Percentiles rank a stretch among this genome's conserved stretches.
Conservation (phyloP, 2,888 invertebrate species). For the Agrilus mali region DNA sequence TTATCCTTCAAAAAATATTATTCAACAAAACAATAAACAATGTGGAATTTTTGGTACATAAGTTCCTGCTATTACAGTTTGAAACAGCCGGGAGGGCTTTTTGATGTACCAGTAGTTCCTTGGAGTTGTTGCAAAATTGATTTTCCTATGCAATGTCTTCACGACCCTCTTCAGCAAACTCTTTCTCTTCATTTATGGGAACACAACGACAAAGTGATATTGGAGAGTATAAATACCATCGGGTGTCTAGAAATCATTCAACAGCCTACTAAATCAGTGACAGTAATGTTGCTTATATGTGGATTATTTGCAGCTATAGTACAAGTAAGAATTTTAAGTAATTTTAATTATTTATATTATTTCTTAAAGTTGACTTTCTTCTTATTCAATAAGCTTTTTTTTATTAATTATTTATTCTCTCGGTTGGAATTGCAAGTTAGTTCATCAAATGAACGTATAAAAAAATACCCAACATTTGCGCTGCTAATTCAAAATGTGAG, state of each 20-base stretch:
- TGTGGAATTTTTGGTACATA: neutral
- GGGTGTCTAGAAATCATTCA: slow-evolving; percentile 29
- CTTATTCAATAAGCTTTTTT: no score
- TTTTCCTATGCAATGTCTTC: slow-evolving; percentile 46
- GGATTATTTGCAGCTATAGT: no score
- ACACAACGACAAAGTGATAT: slow-evolving; percentile 24
- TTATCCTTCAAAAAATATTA: no score
- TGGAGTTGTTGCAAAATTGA: slow-evolving; percentile 48
- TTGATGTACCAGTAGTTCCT: slow-evolving; percentile 40
- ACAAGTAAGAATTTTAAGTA: no score
- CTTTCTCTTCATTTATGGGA: slow-evolving; percentile 27
- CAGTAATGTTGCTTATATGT: slow-evolving; percentile 19
- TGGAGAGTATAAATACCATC: slow-evolving; percentile 27
- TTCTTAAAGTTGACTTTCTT: no score
- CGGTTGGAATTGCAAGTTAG: no score
- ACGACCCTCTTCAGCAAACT: slow-evolving; percentile 45
- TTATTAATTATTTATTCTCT: no score
- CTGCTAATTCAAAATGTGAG: no score
- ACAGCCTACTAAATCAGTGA: slow-evolving; percentile 21
- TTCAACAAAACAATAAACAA: neutral
- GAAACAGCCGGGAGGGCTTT: slow-evolving; percentile 36
- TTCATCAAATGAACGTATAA: no score
- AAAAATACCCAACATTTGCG: no score
- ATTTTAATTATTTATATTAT: no score
- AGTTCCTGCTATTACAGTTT: slow-evolving; percentile 24